Percentiles rank a stretch among this genome's conserved stretches.
Conservation (phyloP, 2,113 vertebrate genomes). For the Paratilapia polleni region DNA sequence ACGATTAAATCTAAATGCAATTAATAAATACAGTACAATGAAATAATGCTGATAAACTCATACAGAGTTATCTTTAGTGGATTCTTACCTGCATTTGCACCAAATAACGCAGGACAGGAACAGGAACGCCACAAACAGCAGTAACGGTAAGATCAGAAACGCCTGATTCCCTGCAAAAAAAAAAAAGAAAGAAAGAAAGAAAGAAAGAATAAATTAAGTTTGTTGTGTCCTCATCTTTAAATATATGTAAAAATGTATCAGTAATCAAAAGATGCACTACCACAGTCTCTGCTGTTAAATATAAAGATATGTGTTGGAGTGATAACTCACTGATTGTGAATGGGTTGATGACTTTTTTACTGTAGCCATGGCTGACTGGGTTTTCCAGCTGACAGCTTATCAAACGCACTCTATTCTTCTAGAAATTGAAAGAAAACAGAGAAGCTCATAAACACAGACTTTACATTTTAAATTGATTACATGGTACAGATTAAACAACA, state of each 20-base stretch:
- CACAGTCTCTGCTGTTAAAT: not conserved
- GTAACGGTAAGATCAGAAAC: not conserved
- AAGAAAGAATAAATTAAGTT: not conserved
- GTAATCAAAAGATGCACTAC: not conserved
- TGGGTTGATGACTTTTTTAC: not conserved
- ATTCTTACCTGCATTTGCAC: not conserved
- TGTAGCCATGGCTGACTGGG: not conserved
- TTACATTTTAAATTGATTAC: fast-evolving
- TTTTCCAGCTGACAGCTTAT: not conserved
- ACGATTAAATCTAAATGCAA: not conserved
- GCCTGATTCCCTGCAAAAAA: not conserved
- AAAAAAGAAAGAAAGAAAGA: too few species aligned
- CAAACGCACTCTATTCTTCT: not conserved
- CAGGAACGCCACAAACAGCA: not conserved
- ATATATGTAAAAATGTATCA: fast-evolving
- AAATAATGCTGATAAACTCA: not conserved
- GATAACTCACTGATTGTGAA: not conserved
- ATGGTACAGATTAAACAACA: not conserved
- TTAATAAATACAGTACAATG: not conserved
- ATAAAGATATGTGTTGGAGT: not conserved
- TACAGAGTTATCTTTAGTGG: not conserved
- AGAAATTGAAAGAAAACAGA: not conserved
- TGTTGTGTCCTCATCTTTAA: not conserved
- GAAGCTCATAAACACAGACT: not conserved
- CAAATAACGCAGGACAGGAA: not conserved